Conservation (phyloP, 2,797 vertebrate genomes). For the Sphenopsis melanotis region DNA sequence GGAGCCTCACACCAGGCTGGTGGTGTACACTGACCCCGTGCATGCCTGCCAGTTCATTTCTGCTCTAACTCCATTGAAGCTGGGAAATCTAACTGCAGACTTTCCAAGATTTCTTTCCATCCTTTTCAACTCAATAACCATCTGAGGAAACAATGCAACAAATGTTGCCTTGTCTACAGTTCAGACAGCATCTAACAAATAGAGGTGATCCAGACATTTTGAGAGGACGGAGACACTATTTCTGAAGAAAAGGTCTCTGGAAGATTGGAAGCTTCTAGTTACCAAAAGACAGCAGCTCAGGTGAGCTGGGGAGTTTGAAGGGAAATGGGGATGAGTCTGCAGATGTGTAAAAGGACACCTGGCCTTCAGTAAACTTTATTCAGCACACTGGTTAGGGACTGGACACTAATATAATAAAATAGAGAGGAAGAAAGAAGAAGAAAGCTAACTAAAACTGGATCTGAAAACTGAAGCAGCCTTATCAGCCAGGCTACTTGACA, state of each 20-base stretch:
- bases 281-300: background rate
- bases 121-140: background rate
- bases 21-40: fast-evolving
- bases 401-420: background rate
- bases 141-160: background rate
- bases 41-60: background rate
- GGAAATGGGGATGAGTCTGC: background rate
- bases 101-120: background rate
- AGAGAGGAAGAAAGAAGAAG: background rate
- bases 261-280: background rate
- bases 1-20: background rate
- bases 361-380: background rate
- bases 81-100: background rate
- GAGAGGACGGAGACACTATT: background rate
- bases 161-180: background rate
- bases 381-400: background rate
- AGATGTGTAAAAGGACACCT: background rate
- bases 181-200: background rate
- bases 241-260: background rate
- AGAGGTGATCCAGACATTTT: background rate
- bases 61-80: background rate
- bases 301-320: background rate
- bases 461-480: background rate
- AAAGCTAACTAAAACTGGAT: background rate
- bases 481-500: background rate